A percentile compares a stretch with the other conserved stretches of the same genome.
Conservation (phyloP, 2,113 vertebrate species). For the Plecturocebus donacophilus region DNA sequence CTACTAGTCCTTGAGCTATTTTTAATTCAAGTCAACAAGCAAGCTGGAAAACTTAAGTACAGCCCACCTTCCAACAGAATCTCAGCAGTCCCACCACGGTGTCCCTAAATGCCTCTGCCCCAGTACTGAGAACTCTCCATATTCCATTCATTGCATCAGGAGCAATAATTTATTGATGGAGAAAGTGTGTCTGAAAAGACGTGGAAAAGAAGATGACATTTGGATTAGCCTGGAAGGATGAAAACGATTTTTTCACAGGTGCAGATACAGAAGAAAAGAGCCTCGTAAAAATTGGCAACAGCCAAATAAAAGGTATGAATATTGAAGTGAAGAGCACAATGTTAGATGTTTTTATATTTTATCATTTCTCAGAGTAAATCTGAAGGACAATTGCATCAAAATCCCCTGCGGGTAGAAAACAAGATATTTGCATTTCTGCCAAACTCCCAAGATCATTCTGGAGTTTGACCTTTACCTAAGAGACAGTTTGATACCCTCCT, state of each 20-base stretch:
- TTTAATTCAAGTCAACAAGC: not conserved
- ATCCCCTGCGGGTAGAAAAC: not conserved
- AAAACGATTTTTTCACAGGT: not conserved
- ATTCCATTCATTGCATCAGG: not conserved
- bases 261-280: not conserved
- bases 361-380: not conserved
- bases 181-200: not conserved
- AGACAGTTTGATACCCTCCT: not conserved
- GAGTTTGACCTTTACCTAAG: not conserved
- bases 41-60: not conserved
- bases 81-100: not conserved
- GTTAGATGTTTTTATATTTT: not conserved
- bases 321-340: not conserved
- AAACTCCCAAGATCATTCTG: not conserved
- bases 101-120: accelerated
- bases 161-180: not conserved
- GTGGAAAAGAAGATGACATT: not conserved
- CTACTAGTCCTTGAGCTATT: not conserved
- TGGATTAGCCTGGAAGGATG: not conserved
- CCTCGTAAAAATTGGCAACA: not conserved
- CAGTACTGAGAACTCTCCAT: not conserved
- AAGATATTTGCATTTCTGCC: not conserved
- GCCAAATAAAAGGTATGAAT: not conserved
- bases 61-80: not conserved
- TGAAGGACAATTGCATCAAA: not conserved